Conservation (phyloP, 1,140 invertebrate species). For the Platyscapa corneri region DNA sequence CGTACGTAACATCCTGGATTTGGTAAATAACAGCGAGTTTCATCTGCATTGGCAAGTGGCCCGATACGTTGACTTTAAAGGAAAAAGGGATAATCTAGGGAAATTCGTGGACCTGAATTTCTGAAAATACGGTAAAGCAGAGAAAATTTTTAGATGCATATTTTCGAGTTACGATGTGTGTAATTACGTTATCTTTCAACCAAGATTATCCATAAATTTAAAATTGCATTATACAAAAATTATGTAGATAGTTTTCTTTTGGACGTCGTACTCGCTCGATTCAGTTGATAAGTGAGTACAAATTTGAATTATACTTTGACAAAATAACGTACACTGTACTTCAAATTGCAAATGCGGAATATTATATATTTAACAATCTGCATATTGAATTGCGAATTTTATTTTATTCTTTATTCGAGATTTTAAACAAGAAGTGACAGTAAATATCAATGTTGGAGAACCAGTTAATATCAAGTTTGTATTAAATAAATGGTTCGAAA, state of each 20-base stretch:
- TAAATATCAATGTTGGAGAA: not conserved
- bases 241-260: not conserved
- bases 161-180: not conserved
- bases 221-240: not conserved
- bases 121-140: too few species aligned
- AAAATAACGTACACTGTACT: too few species aligned
- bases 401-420: not conserved
- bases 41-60: too few species aligned
- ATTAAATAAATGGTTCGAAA: not conserved
- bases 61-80: too few species aligned
- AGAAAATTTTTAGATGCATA: not conserved
- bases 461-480: not conserved
- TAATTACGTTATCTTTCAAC: not conserved
- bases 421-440: not conserved
- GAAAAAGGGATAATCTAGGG: too few species aligned
- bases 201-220: not conserved
- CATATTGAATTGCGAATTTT: not conserved
- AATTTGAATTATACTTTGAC: too few species aligned
- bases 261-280: not conserved
- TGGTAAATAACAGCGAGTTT: too few species aligned
- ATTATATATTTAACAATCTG: too few species aligned
- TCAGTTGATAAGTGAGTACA: too few species aligned
- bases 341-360: not conserved
- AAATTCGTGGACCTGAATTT: too few species aligned
- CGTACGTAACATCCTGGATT: too few species aligned